Conservation (phyloP, 2,113 vertebrate species). For the Australoheros scitulus region DNA sequence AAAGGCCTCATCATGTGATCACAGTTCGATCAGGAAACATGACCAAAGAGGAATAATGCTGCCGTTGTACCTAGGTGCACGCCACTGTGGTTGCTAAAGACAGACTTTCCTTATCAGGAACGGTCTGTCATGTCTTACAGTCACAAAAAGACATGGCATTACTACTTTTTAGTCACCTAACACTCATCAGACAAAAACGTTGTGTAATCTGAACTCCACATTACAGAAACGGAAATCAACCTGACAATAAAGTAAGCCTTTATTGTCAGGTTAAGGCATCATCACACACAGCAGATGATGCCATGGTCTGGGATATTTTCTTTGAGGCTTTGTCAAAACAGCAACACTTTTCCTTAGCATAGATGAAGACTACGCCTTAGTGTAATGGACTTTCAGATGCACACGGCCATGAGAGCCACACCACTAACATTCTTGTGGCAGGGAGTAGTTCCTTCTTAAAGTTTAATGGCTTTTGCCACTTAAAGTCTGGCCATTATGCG, state of each 20-base stretch:
- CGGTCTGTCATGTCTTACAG: neutral
- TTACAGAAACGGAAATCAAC: neutral
- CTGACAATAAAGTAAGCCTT: no score
- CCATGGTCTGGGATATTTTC: neutral
- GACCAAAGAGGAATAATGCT: neutral
- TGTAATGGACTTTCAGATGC: neutral
- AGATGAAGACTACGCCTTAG: neutral
- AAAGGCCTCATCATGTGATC: neutral
- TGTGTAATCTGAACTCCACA: neutral
- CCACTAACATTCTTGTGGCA: constrained; percentile 39
- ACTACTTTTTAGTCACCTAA: neutral
- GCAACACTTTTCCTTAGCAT: neutral
- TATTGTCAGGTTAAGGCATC: no score
- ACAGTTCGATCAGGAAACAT: neutral
- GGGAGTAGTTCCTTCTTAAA: constrained; percentile 30
- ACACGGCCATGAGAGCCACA: neutral
- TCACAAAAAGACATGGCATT: fast-evolving
- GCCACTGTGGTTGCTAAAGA: neutral
- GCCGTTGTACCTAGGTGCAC: neutral
- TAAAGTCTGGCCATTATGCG: constrained; percentile 28
- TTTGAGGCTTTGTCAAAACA: neutral
- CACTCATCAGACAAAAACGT: neutral
- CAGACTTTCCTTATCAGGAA: no score
- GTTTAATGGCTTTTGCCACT: constrained; percentile 54
- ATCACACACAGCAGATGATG: neutral